Evolutionary conservation across 2,888 invertebrate genomes (phyloP), one percentile per base, ranked within the genome.

Genomic region (Dexiosoma caninum): DNA sequence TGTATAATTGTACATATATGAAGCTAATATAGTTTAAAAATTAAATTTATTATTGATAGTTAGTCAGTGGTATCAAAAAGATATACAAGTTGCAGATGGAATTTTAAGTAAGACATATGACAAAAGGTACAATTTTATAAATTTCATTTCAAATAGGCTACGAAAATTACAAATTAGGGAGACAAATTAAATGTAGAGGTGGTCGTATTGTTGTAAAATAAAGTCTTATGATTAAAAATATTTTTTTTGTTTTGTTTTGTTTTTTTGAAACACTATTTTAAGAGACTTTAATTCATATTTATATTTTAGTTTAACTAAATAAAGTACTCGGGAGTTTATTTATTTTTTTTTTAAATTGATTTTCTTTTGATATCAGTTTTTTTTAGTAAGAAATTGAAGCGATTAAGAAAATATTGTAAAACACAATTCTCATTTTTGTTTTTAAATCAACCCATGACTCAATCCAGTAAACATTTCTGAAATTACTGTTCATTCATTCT

Each of bases 51-150:
- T 70, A 49, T 60, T 71, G 8, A 55, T 69, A 55, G 37, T 64
- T 53, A 51, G 70, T 76, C 67, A 80, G 80, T 80, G 75, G 80
- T 80, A 80, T 80, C 71, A 71, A 80, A 72, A 62, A 67, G 59
- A 40, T 59, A 19, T 76, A 75, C 55, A 67, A 72, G 37, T 44
- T 44, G 30, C 1, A 32, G 12, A 35, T n/a, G 9, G 12, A 16
- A 30, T 19, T 14, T 19, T 27, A 30, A n/a, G 44, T 0, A 16
- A 35, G 32, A 32, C 14, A 21, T 9, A 30, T 8, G 12, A 21
- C 9, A 21, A 57, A 37, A 77, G 64, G 77, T 70, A 77, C 70
- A 70, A 67, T n/a, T 66, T 32, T 66, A 14, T 64, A 37, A n/a
- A n/a, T 10, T 12, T 32, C 9, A 14, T 5, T 10, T 42, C 9